Evolutionary conservation across 1,140 invertebrate genomes (phyloP).

Genomic region (Drosophila simulans): DNA sequence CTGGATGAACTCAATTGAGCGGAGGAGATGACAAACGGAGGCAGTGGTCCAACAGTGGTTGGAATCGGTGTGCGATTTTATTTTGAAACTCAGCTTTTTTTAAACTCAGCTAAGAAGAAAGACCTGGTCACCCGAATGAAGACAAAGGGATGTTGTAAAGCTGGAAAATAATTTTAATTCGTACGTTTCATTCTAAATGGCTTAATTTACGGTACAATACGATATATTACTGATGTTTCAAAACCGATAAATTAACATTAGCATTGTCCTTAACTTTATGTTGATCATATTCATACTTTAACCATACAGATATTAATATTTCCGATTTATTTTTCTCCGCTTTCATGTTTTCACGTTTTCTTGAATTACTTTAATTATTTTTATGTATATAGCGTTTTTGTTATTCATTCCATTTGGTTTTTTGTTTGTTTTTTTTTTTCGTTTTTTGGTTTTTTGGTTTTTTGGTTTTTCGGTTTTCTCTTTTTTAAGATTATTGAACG

Average conservation of each 20-base stretch:
- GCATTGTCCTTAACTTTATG: constrained; percentile 35
- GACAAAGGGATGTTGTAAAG: constrained; percentile 13
- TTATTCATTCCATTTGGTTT: constrained; percentile 10
- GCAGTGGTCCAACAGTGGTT: too few species aligned
- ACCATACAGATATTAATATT: constrained; percentile 40
- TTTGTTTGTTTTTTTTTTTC: constrained; percentile 21
- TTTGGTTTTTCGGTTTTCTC: constrained; percentile 12
- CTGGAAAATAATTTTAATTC: constrained; percentile 40
- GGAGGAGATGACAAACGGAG: too few species aligned
- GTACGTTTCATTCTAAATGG: constrained; percentile 39
- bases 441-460: constrained; percentile 7
- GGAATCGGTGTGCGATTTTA: too few species aligned
- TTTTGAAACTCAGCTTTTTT: neutral
- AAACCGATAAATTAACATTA: constrained; percentile 42
- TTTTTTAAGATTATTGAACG: constrained; percentile 56
- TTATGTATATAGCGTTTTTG: constrained; percentile 26
- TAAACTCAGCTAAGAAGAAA: neutral
- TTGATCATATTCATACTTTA: constrained; percentile 41
- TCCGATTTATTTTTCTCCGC: constrained; percentile 17
- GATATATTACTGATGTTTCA: constrained; percentile 41
- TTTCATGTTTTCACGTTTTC: neutral
- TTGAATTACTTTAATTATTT: constrained; percentile 16
- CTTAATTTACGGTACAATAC: constrained; percentile 40
- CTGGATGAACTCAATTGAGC: too few species aligned
- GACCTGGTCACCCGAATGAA: neutral